phyloP scores from a whole-genome alignment of 2,113 vertebrate genomes.

The Drymodes brunneopygia region DNA sequence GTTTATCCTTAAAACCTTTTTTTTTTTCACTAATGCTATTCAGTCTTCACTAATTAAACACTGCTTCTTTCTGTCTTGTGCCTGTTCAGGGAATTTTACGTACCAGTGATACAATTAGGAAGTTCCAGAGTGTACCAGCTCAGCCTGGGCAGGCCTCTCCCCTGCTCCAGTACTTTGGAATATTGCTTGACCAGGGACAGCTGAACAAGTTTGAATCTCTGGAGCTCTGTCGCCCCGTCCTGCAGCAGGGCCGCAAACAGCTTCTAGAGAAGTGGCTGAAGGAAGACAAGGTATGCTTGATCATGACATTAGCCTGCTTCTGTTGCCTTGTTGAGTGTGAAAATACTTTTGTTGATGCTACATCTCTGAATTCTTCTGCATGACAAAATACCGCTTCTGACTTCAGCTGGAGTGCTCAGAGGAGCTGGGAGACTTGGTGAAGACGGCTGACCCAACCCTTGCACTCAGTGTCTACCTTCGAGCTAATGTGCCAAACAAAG shows the following conservation, averaged over 20 bases:
- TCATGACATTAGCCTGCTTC: not conserved
- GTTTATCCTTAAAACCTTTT: not conserved
- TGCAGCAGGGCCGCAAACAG: slow-evolving; percentile 89
- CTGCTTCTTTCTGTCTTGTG: not conserved
- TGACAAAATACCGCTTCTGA: not conserved
- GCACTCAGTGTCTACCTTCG: slow-evolving; percentile 91
- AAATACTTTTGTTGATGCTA: not conserved
- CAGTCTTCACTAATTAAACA: not conserved
- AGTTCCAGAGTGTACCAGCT: slow-evolving; percentile 87
- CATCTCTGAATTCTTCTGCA: not conserved
- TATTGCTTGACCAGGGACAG: slow-evolving; percentile 89
- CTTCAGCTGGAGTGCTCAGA: slow-evolving; percentile 89
- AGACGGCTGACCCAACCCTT: slow-evolving; percentile 83
- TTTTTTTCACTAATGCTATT: not conserved
- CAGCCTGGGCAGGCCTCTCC: slow-evolving; percentile 89
- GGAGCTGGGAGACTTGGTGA: slow-evolving; percentile 90
- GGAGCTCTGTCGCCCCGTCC: slow-evolving; percentile 87
- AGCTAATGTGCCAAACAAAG: slow-evolving; percentile 90
- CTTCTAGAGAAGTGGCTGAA: slow-evolving; percentile 94
- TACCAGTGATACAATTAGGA: slow-evolving; percentile 86
- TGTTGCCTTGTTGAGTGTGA: not conserved
- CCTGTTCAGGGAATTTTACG: slow-evolving; percentile 80
- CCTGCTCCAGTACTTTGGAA: slow-evolving; percentile 90
- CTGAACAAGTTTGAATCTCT: slow-evolving; percentile 91
- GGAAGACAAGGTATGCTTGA: slow-evolving; percentile 83